Conservation (phyloP, 2,113 vertebrate genomes). For the Cromileptes altivelis region DNA sequence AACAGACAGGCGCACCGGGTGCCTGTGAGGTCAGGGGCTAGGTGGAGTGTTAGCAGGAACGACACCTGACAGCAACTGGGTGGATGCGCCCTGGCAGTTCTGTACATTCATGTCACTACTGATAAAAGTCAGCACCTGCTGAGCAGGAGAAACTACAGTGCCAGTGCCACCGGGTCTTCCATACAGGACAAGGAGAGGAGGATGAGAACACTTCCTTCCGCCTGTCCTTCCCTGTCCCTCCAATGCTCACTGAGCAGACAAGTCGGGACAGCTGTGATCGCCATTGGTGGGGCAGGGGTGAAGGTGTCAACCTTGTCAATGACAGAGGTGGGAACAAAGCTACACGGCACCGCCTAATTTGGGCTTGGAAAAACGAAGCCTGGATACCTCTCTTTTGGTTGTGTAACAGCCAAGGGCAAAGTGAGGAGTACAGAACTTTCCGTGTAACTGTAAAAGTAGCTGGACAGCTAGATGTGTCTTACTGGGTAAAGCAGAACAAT, state of each 20-base stretch:
- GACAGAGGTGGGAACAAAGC: slow-evolving; percentile 62
- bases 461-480: slow-evolving; percentile 16
- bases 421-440: slow-evolving; percentile 51
- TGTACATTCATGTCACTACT: slow-evolving; percentile 80
- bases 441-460: slow-evolving; percentile 44
- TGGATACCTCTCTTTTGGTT: slow-evolving; percentile 50
- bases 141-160: slow-evolving; percentile 67
- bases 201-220: slow-evolving; percentile 75
- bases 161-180: slow-evolving; percentile 66
- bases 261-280: slow-evolving; percentile 68
- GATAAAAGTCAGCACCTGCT: slow-evolving; percentile 78
- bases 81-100: slow-evolving; percentile 82
- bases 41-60: slow-evolving; percentile 80
- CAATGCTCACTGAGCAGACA: slow-evolving; percentile 71
- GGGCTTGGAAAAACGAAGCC: slow-evolving; percentile 59
- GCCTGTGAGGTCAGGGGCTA: slow-evolving; percentile 79
- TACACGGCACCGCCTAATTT: slow-evolving; percentile 46
- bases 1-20: slow-evolving; percentile 64
- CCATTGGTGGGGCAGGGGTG: slow-evolving; percentile 60
- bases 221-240: slow-evolving; percentile 68
- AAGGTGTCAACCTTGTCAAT: slow-evolving; percentile 69
- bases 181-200: slow-evolving; percentile 60
- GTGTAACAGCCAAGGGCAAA: slow-evolving; percentile 68
- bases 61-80: slow-evolving; percentile 81
- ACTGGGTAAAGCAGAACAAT: background rate